Base-by-base conservation (phyloP, 2,888 invertebrate species). In the Seira musarum region DNA sequence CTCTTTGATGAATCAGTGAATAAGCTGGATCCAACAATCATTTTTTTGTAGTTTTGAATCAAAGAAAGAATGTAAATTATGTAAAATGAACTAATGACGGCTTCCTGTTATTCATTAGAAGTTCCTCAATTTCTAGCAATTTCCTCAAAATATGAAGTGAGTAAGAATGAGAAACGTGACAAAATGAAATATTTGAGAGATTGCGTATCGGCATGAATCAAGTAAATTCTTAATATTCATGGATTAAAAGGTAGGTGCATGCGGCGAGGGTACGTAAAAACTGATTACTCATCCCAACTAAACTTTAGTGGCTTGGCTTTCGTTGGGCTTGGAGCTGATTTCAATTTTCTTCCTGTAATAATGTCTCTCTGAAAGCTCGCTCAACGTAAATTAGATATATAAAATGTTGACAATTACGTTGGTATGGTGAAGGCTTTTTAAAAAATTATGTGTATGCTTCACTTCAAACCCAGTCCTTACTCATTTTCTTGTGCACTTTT, bases 91-190 rank as follows among this genome's bases (percentile, higher is more conserved):
- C 60, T 60, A 60, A 60, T 60, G 60, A 60, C 60, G 60, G 60
- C 60, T 60, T 60, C 60, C 60, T 60, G 60, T 60, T 60, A 60
- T 60, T 60, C 60, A 60, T 60, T 60, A 60, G 60, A n/a, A 49
- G 60, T 21, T 60, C 21, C 60, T 60, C 60, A 60, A 60, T 60
- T 60, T 60, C 60, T 19, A 19, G 21, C 13, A 60, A 60, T 60
- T 60, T 60, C 30, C 60, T 60, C 22, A 21, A 60, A 22, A 21
- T 22, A 21, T 60, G 60, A 60, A 60, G 60, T 19, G 22, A 60
- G 60, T 21, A 60, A 60, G 60, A 30, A 30, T 30, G 49, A 21
- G n/a, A 60, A 60, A 60, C 60, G 60, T 60, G 60, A 60, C 60
- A 60, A 60, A 21, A 21, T 60, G 60, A 60, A 60, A 60, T 60